Percentiles rank a stretch among this genome's conserved stretches.
Conservation (phyloP, 2,797 vertebrate genomes). For the Sus cebifrons region DNA sequence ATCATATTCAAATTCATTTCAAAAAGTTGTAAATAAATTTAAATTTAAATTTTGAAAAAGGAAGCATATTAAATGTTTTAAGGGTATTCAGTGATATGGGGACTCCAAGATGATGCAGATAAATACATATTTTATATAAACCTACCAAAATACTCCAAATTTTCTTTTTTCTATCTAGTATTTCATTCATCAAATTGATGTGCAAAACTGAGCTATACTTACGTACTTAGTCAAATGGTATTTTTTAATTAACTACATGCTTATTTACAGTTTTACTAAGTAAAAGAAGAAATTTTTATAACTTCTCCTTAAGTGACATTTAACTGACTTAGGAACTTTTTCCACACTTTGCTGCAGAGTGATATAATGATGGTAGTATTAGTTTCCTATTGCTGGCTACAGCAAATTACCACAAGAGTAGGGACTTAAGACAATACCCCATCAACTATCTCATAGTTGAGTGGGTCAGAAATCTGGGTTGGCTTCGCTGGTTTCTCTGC, state of each 20-base stretch:
- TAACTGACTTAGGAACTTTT: neutral
- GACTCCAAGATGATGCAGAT: neutral
- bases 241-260: neutral
- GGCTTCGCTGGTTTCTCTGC: neutral
- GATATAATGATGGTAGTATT: neutral
- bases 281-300: neutral
- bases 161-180: neutral
- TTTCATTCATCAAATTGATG: neutral
- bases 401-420: neutral
- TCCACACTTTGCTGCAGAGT: neutral
- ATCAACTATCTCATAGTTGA: neutral
- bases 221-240: slow-evolving; percentile 1
- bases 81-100: neutral
- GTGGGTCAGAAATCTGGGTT: neutral
- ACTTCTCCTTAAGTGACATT: neutral
- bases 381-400: neutral
- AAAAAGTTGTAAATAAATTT: neutral
- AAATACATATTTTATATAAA: neutral
- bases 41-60: slow-evolving; percentile 10
- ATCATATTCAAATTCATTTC: neutral
- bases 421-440: neutral
- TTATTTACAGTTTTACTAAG: neutral
- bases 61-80: slow-evolving; percentile 52
- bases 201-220: neutral
- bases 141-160: neutral